These are phyloP conservation scores for Hyperopisus bebe DNA, from an alignment of 2,113 vertebrate species.

Conservation along the genomic window DNA sequence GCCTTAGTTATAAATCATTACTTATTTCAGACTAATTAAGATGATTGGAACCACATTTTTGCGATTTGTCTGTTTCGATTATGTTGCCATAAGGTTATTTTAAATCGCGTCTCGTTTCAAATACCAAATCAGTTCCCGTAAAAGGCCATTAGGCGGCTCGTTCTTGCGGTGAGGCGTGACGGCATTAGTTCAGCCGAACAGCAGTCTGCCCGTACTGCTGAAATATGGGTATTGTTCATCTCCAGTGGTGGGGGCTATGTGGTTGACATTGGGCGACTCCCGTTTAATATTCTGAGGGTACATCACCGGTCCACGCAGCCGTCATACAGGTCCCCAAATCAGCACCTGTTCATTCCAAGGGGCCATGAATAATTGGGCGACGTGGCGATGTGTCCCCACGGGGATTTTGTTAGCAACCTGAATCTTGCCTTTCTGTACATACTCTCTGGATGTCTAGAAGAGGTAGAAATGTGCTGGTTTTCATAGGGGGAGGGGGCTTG, in stretches of 20 bases:
- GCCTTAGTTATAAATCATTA: not conserved
- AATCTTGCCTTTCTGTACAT: not conserved
- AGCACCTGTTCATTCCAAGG: not conserved
- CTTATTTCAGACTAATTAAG: slow-evolving; percentile 1
- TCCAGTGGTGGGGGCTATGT: not conserved
- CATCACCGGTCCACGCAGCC: not conserved
- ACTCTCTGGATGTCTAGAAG: not conserved
- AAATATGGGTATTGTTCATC: not conserved
- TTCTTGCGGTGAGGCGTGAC: not conserved
- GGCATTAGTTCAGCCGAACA: not conserved
- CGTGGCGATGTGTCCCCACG: not conserved
- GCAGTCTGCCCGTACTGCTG: not conserved
- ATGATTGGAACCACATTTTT: not conserved
- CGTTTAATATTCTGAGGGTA: not conserved
- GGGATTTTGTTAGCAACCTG: not conserved
- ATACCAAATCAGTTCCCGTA: not conserved
- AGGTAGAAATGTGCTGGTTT: not conserved
- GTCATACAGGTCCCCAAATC: not conserved
- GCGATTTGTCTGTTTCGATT: not conserved
- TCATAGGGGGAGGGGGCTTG: not conserved
- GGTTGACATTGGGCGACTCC: not conserved
- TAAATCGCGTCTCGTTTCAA: not conserved
- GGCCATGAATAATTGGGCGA: not conserved
- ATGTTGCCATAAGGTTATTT: not conserved
- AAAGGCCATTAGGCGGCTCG: not conserved